Evolutionary conservation across 2,888 invertebrate species (phyloP).

Genomic region (Phyllotreta striolata): DNA sequence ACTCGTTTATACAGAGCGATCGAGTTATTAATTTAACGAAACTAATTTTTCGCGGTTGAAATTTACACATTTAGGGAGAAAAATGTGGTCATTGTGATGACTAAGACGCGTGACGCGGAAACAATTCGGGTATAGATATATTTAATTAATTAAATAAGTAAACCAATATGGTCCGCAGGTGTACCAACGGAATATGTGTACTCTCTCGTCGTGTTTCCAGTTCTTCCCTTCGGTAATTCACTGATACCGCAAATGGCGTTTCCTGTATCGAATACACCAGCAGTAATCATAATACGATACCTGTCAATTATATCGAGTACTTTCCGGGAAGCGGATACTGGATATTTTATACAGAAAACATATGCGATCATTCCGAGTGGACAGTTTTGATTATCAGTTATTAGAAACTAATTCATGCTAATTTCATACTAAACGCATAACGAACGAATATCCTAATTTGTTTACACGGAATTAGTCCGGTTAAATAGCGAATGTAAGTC

Average conservation of each 20-base stretch:
- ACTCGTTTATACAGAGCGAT: too few relatives aligned
- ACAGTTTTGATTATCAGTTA: conserved; percentile 16
- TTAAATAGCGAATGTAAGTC: too few relatives aligned
- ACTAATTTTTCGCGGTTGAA: too few relatives aligned
- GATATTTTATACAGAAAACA: conserved; percentile 42
- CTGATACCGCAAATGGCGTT: conserved; percentile 49
- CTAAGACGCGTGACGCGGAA: too few relatives aligned
- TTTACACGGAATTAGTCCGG: too few relatives aligned
- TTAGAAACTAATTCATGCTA: conserved; percentile 10
- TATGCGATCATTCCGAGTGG: conserved; percentile 4
- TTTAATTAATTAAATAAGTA: too few relatives aligned
- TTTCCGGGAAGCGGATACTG: conserved; percentile 48
- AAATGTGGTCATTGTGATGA: too few relatives aligned
- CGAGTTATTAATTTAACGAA: too few relatives aligned
- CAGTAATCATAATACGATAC: conserved; percentile 52
- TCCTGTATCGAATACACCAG: conserved; percentile 50
- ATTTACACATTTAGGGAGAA: too few relatives aligned
- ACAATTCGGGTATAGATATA: too few relatives aligned
- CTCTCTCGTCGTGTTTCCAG: neutral
- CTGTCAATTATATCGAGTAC: conserved; percentile 51
- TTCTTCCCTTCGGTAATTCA: conserved; percentile 19
- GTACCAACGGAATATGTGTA: too few relatives aligned
- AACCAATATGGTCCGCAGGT: too few relatives aligned
- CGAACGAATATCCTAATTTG: neutral
- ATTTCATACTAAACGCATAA: neutral